Evolutionary conservation across 2,797 vertebrate species (phyloP), one percentile per base, ranked within the genome.

Genomic region (Etheostoma nigrum): DNA sequence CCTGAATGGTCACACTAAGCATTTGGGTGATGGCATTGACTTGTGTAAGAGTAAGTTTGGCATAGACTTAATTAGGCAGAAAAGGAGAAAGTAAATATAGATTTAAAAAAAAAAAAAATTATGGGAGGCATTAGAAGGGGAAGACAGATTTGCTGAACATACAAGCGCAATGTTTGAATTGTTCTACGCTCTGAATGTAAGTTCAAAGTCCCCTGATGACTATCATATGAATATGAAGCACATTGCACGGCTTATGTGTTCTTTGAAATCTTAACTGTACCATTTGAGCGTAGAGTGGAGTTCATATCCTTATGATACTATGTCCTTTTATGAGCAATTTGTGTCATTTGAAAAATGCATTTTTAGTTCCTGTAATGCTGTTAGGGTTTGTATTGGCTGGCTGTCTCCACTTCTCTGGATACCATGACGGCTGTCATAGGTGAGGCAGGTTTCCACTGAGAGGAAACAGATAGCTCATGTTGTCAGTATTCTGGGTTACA

Each of bases 381-480:
- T 79, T 71, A 63, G 40, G 63, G 27, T 76, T 85, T 76, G 72
- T 71, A 68, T n/a, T 62, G 71, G 61, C 65, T 74, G 61, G 57
- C 73, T 78, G 65, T 72, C 76, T 83, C 74, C 19, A 72, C 51
- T 83, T 86, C 81, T 73, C 74, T 55, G 59, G 54, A 72, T 70
- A 14, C 59, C 44, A 21, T 82, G 71, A 83, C 79, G 67, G 65
- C 81, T 83, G 68, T 78, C 64, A 67, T 13, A 78, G 76, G 48
- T 58, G 1, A 77, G 65, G 67, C 74, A 30, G 57, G 72, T 84
- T 80, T 88, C 81, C 78, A 76, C 83, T 74, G 84, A 78, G 81
- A 73, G 85, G 76, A 82, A 92, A 89, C 88, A 83, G 83, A 91
- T 89, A 88, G 91, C 84, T 78, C 30, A 13, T 87, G 77, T 88